Conservation (phyloP, 2,113 vertebrate genomes). For the Herpetotheres cachinnans region DNA sequence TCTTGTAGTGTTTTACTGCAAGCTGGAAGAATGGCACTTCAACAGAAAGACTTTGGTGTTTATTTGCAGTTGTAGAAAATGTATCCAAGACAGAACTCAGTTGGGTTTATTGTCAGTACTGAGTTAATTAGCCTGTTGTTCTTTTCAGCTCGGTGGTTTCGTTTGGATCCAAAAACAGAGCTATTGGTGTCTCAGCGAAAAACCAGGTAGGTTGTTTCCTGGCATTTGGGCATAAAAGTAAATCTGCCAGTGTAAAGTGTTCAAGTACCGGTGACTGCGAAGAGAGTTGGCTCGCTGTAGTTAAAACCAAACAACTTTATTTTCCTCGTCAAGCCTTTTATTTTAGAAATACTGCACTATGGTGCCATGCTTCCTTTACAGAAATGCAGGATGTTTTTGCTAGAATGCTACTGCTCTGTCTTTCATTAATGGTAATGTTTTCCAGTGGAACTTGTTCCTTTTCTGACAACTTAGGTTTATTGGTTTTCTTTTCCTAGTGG, state of each 20-base stretch:
- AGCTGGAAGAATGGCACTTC: background rate
- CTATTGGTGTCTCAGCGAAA: constrained; percentile 83
- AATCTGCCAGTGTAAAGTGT: background rate
- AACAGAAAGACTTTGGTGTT: background rate
- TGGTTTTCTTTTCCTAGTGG: background rate
- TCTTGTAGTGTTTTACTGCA: background rate
- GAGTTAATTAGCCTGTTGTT: background rate
- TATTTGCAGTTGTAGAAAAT: background rate
- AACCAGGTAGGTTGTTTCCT: constrained; percentile 77
- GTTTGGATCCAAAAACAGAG: constrained; percentile 83
- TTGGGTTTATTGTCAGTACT: accelerated
- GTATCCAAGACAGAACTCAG: accelerated
- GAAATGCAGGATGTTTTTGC: background rate
- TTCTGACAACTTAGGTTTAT: background rate
- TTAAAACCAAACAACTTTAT: background rate
- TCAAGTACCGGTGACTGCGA: background rate
- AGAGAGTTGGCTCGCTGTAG: background rate
- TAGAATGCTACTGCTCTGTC: background rate
- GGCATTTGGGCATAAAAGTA: background rate
- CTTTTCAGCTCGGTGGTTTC: constrained; percentile 81
- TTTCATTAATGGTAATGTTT: background rate
- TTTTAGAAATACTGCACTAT: background rate
- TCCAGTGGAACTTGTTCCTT: background rate
- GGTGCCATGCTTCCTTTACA: background rate
- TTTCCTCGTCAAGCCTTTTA: background rate